phyloP scores from a whole-genome alignment of 2,797 vertebrate species.

The Rhinogobio ventralis region DNA sequence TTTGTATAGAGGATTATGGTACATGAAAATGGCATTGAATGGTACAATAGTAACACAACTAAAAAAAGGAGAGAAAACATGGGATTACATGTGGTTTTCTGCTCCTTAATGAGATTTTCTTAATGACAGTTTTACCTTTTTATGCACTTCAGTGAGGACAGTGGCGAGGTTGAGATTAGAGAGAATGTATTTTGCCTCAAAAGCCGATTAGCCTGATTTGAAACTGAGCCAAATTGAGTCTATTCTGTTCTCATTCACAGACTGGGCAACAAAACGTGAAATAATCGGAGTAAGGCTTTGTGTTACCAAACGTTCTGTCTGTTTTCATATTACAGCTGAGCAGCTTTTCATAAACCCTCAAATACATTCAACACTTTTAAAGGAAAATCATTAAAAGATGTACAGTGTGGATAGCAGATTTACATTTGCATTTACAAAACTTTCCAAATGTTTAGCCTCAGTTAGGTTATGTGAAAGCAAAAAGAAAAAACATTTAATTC shows the following conservation, averaged over 20 bases:
- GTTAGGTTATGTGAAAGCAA: not conserved
- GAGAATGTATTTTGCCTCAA: conserved; percentile 70
- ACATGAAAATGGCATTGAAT: conserved; percentile 62
- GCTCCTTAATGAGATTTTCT: conserved; percentile 75
- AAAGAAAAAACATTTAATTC: not conserved
- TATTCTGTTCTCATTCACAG: conserved; percentile 54
- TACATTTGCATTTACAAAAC: conserved; percentile 16
- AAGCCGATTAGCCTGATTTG: conserved; percentile 75
- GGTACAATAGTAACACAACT: conserved; percentile 63
- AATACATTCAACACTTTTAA: not conserved
- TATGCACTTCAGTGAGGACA: conserved; percentile 68
- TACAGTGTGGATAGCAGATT: not conserved
- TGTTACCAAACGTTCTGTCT: conserved; percentile 18
- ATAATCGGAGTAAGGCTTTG: conserved; percentile 28
- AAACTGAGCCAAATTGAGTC: conserved; percentile 70
- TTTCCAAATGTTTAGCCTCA: not conserved
- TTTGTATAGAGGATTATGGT: conserved; percentile 70
- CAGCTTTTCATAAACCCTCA: conserved; percentile 16
- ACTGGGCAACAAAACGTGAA: conserved; percentile 35
- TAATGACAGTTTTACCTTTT: conserved; percentile 77
- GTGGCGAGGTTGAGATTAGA: conserved; percentile 74
- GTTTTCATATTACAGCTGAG: conserved; percentile 20
- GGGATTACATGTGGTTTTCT: conserved; percentile 78
- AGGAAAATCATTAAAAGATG: not conserved
- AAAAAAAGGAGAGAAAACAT: conserved; percentile 68